These are phyloP conservation scores for Orycteropus afer DNA, from an alignment of 2,113 vertebrate species.

Conservation along the genomic window DNA sequence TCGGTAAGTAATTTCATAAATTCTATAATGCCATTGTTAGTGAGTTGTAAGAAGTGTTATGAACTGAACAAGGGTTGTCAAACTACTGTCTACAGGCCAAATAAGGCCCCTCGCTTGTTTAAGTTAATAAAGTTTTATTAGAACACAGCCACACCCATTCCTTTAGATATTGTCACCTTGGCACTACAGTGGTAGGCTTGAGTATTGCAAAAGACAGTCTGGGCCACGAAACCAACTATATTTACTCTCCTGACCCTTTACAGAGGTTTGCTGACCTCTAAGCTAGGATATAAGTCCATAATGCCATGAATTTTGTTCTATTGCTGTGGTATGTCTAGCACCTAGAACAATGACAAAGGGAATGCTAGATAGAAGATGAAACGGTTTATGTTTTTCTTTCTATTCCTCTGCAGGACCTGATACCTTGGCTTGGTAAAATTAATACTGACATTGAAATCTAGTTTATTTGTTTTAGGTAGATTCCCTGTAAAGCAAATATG, in stretches of 20 bases:
- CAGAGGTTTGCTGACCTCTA: not conserved
- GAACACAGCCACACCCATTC: not conserved
- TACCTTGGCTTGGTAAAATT: slow-evolving; percentile 40
- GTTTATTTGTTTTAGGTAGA: slow-evolving; percentile 18
- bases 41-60: not conserved
- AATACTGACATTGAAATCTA: slow-evolving; percentile 50
- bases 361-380: slow-evolving; percentile 35
- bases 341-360: not conserved
- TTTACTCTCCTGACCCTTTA: not conserved
- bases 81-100: not conserved
- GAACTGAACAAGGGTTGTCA: not conserved
- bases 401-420: not conserved
- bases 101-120: not conserved
- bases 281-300: not conserved
- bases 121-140: slow-evolving; percentile 36
- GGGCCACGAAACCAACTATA: not conserved
- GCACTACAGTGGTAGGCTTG: not conserved
- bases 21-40: not conserved
- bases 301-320: not conserved
- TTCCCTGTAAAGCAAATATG: not conserved
- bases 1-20: not conserved
- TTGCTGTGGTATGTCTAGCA: not conserved
- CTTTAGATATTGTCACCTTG: not conserved
- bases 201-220: not conserved
- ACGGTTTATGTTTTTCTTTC: not conserved